Evolutionary conservation across 2,113 vertebrate genomes (phyloP), one percentile per base, ranked within the genome.

Genomic region (Verasper variegatus): DNA sequence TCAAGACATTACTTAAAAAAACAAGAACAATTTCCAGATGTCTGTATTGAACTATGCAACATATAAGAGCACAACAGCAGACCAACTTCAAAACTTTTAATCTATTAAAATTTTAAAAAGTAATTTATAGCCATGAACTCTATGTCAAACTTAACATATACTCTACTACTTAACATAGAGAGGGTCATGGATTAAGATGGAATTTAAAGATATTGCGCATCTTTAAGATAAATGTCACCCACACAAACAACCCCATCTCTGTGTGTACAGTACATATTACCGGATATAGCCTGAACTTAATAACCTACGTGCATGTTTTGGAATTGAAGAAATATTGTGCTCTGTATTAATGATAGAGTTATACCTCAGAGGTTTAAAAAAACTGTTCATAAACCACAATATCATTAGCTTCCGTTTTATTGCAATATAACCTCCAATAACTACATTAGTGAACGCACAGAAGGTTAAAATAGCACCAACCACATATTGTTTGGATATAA

Each of bases 341-440:
- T 88, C 93, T 96, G 96, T 95, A 96, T 95, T 95, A 95, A 95
- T 91, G 93, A 90, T 92, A 95, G 93, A 94, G 95, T 95, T 94
- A 91, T 92, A 95, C 94, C 95, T 96, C 94, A 96, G 94, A 95
- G 92, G 68, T 95, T 96, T 76, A 95, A 96, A 96, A 96, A 92
- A 95, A 79, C 94, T 94, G 95, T 95, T 95, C 94, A 96, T 95
- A 96, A 96, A 96, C 95, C 94, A 95, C 92, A 93, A 88, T 92
- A 91, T 81, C 96, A 95, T 96, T 95, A 95, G 95, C 1, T 96
- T 96, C 95, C 95, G 96, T 96, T 96, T 96, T 95, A 96, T 93
- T 94, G 94, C 79, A 83, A 94, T 90, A 95, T 95, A 95, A 94
- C 94, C 93, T 89, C 88, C 94, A 96, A 96, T 96, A 96, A 95